Conservation (phyloP, 2,113 vertebrate species). For the Myrmecophaga tridactyla region DNA sequence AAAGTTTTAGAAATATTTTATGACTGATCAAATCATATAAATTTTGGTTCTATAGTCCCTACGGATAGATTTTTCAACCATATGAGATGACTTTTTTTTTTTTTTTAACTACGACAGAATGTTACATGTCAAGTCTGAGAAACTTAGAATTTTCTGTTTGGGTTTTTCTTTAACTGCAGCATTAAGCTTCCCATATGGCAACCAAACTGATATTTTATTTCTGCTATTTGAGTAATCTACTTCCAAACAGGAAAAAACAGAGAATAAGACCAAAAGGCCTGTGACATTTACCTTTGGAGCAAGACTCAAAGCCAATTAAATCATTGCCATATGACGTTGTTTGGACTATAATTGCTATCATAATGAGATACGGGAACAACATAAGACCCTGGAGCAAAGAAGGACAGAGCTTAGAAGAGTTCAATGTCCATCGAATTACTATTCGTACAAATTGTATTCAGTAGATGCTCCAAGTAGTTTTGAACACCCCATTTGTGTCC, state of each 20-base stretch:
- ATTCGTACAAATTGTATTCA: background rate
- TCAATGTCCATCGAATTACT: background rate
- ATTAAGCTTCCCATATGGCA: background rate
- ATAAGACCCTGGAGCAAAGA: background rate
- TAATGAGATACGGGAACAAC: slow-evolving; percentile 35
- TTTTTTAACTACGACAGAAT: background rate
- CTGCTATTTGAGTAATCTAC: slow-evolving; percentile 56
- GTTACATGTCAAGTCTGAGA: slow-evolving; percentile 1
- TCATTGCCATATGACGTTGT: slow-evolving; percentile 34
- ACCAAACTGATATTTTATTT: slow-evolving; percentile 40
- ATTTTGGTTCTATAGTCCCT: background rate
- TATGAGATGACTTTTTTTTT: background rate
- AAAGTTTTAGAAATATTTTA: background rate
- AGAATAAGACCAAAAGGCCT: background rate
- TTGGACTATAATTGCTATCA: slow-evolving; percentile 25
- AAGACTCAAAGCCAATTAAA: slow-evolving; percentile 41
- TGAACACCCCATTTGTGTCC: background rate
- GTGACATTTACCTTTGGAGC: slow-evolving; percentile 52
- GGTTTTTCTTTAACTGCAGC: slow-evolving; percentile 5
- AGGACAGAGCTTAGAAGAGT: background rate
- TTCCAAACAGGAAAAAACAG: slow-evolving; percentile 26
- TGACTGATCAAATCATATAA: background rate
- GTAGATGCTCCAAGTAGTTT: slow-evolving; percentile 17
- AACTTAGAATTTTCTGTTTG: slow-evolving; percentile 41
- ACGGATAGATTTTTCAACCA: background rate